These are phyloP conservation scores for Willowsia nigromaculata DNA, from an alignment of 2,888 invertebrate genomes.

Conservation along the genomic window DNA sequence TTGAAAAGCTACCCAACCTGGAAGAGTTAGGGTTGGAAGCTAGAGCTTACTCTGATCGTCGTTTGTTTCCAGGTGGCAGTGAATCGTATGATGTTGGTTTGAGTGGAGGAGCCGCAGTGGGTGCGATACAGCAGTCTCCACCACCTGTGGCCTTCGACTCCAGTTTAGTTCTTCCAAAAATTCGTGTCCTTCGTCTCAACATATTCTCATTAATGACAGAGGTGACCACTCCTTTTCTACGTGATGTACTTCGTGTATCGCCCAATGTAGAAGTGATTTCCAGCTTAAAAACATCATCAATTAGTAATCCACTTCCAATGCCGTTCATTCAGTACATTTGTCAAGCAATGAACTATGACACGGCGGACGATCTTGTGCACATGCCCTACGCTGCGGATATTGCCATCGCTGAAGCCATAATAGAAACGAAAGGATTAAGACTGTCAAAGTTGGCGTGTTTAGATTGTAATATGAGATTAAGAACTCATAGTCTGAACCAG, in stretches of 20 bases:
- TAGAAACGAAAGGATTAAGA: conserved; percentile 69
- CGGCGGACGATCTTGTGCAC: conserved; percentile 74
- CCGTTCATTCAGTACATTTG: conserved; percentile 75
- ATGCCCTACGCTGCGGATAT: conserved; percentile 73
- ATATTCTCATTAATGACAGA: conserved; percentile 74
- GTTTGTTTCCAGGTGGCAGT: conserved; percentile 66
- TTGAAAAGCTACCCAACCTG: conserved; percentile 72
- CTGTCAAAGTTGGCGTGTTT: conserved; percentile 65
- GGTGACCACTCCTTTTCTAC: conserved; percentile 71
- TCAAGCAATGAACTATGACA: conserved; percentile 73
- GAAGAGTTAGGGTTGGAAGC: conserved; percentile 73
- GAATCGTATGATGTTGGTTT: conserved; percentile 24
- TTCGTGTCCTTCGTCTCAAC: conserved; percentile 70
- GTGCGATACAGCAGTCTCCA: background rate
- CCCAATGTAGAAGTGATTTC: conserved; percentile 74
- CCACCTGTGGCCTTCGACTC: background rate
- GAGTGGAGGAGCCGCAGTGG: background rate
- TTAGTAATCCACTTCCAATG: conserved; percentile 74
- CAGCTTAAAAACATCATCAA: conserved; percentile 64
- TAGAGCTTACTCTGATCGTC: conserved; percentile 70
- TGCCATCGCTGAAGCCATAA: conserved; percentile 72
- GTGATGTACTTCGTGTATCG: conserved; percentile 71
- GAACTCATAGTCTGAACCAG: conserved; percentile 58
- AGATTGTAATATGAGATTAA: conserved; percentile 72
- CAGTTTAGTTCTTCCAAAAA: conserved; percentile 68